Base-by-base conservation (phyloP, 2,113 vertebrate species). In the Pteruthius melanotis region DNA sequence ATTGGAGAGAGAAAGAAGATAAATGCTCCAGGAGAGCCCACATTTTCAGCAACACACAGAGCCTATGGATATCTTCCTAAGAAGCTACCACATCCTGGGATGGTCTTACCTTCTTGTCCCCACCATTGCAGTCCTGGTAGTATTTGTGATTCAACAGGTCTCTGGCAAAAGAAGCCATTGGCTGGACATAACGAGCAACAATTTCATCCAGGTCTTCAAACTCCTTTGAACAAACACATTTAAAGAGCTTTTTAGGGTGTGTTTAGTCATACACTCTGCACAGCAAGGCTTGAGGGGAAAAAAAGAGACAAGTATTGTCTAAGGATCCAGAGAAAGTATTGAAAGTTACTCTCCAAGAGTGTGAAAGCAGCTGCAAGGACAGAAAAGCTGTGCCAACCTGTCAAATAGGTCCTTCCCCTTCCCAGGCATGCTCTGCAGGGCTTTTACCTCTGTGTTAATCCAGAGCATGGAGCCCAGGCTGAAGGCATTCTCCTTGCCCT, bases 191-290 rank as follows among this genome's bases (percentile, higher is more conserved):
- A 45, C 99, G 98, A 91, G 99, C 99, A 59, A 99, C 99, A 87
- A 99, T 99, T 98, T 99, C 99, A 97, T 99, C 99, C 94, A 99
- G 97, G 97, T 99, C 99, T 97, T 99, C 99, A 98, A 99, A 99
- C 72, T 99, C 99, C 99, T 99, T 94, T 45, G 94, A 84, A 87
- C 28, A 88, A 95, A 94, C 56, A 96, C 27, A 86, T 87, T 91
- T 84, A 72, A 93, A 87, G 40, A 77, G 52, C 65, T 39, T 80
- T 90, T 88, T 74, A 94, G 56, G 68, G 33, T 24, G 44, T 15
- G 18, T 9, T 83, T 47, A 83, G 39, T 59, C 37, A 89, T 2
- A 81, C 4, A 33, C 10, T 45, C 49, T 54, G 70, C 40, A 75
- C 5, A 89, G 53, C 42, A 84, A 92, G 13, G 40, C 40, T 90